Conservation (phyloP, 2,888 invertebrate species). For the Drosophila conformis region DNA sequence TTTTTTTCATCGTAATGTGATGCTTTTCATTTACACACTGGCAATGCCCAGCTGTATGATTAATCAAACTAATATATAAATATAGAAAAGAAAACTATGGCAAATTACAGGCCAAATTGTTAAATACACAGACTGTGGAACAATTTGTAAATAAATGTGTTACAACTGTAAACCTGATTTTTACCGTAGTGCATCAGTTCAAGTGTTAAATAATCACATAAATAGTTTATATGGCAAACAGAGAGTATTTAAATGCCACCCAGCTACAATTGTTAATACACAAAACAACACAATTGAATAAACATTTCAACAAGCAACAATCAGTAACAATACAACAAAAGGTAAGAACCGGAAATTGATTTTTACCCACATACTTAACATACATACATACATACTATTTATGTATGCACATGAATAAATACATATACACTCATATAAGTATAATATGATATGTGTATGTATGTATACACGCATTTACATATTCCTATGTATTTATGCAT, state of each 20-base stretch:
- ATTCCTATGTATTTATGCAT: conserved; percentile 3
- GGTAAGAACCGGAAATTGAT: conserved; percentile 67
- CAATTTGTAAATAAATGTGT: conserved; percentile 54
- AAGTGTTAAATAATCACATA: conserved; percentile 57
- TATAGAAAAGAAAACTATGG: conserved; percentile 7
- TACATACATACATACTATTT: conserved; percentile 5
- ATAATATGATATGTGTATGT: conserved; percentile 3
- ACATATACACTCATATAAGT: neutral
- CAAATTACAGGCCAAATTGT: conserved; percentile 21
- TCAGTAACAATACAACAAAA: conserved; percentile 43
- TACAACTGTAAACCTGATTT: conserved; percentile 56
- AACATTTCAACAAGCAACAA: conserved; percentile 23
- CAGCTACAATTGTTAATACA: conserved; percentile 60
- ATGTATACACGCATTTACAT: conserved; percentile 1
- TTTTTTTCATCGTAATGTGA: conserved; percentile 49
- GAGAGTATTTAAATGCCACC: conserved; percentile 40
- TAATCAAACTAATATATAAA: neutral
- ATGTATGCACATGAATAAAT: conserved; percentile 8
- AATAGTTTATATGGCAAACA: conserved; percentile 52
- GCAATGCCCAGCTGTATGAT: conserved; percentile 30
- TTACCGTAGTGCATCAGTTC: conserved; percentile 36
- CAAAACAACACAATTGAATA: conserved; percentile 29
- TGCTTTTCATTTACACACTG: conserved; percentile 29
- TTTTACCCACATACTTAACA: conserved; percentile 47
- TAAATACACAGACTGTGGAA: conserved; percentile 19